Conservation (phyloP, 2,888 invertebrate species). For the Arctia plantaginis region DNA sequence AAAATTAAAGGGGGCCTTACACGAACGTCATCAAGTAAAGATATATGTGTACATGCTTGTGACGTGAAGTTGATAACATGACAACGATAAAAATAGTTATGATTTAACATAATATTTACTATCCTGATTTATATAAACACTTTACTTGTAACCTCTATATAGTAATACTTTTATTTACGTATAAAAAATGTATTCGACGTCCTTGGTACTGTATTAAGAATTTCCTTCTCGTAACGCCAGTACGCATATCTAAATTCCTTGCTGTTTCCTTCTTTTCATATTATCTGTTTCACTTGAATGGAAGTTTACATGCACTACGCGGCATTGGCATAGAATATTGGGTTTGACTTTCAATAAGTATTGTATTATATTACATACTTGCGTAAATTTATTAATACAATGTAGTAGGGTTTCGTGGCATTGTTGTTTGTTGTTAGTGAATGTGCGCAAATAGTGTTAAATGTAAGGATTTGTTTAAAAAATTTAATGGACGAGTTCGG, state of each 20-base stretch:
- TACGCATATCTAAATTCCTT: slow-evolving; percentile 14
- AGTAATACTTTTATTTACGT: slow-evolving; percentile 16
- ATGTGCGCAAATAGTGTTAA: neutral
- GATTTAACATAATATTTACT: slow-evolving; percentile 29
- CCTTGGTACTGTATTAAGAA: slow-evolving; percentile 16
- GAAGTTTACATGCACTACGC: slow-evolving; percentile 26
- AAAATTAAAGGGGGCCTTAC: slow-evolving; percentile 44
- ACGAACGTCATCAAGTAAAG: slow-evolving; percentile 25
- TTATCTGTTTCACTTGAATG: slow-evolving; percentile 17
- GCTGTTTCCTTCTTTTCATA: slow-evolving; percentile 12
- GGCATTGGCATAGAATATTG: slow-evolving; percentile 8
- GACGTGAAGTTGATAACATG: slow-evolving; percentile 36
- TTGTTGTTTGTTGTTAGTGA: neutral
- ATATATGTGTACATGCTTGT: slow-evolving; percentile 27
- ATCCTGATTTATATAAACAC: slow-evolving; percentile 31
- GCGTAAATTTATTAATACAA: neutral
- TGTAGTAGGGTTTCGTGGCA: neutral
- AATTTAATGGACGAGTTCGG: too few species aligned
- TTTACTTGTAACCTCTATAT: slow-evolving; percentile 23
- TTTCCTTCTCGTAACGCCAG: slow-evolving; percentile 7
- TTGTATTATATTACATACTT: slow-evolving; percentile 16
- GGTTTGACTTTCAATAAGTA: slow-evolving; percentile 21
- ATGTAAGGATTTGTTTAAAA: too few species aligned
- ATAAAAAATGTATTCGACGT: slow-evolving; percentile 5
- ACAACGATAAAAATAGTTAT: slow-evolving; percentile 30